Conservation (phyloP, 2,888 invertebrate genomes). For the Brenthis ino region DNA sequence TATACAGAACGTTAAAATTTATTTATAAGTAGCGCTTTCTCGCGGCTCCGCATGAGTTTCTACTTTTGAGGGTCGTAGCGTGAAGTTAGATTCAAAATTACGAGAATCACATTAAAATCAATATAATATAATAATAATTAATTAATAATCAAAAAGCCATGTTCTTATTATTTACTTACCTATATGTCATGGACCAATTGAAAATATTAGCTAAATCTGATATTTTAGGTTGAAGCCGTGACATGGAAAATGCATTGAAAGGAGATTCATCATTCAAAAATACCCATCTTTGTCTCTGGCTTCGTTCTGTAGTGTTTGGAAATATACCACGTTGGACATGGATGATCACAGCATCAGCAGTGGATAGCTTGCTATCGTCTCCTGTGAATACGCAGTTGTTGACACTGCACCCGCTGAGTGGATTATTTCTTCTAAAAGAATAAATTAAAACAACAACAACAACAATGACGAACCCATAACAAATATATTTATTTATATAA, state of each 20-base stretch:
- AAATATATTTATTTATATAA: neutral
- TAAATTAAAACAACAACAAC: too few relatives aligned
- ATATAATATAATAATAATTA: too few relatives aligned
- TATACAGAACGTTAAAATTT: too few relatives aligned
- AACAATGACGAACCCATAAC: neutral
- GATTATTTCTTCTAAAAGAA: slow-evolving; percentile 66
- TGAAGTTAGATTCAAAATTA: too few relatives aligned
- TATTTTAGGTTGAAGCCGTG: slow-evolving; percentile 54
- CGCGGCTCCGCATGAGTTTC: too few relatives aligned
- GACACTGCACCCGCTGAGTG: slow-evolving; percentile 83
- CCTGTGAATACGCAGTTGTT: slow-evolving; percentile 84
- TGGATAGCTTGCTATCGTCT: slow-evolving; percentile 63
- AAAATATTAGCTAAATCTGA: slow-evolving; percentile 82
- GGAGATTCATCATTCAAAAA: slow-evolving; percentile 88
- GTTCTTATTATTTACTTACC: slow-evolving; percentile 56
- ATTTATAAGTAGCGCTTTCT: too few relatives aligned
- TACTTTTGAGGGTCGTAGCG: too few relatives aligned
- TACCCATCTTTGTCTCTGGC: slow-evolving; percentile 84
- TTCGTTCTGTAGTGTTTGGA: slow-evolving; percentile 51
- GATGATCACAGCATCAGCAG: slow-evolving; percentile 84
- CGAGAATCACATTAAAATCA: too few relatives aligned
- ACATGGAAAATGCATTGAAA: slow-evolving; percentile 77
- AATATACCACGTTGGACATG: slow-evolving; percentile 75
- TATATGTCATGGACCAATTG: slow-evolving; percentile 88
- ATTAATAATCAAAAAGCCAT: neutral